Evolutionary conservation across 2,113 vertebrate species (phyloP), one percentile per base, ranked within the genome.

Genomic region (Dipodomys ordii): DNA sequence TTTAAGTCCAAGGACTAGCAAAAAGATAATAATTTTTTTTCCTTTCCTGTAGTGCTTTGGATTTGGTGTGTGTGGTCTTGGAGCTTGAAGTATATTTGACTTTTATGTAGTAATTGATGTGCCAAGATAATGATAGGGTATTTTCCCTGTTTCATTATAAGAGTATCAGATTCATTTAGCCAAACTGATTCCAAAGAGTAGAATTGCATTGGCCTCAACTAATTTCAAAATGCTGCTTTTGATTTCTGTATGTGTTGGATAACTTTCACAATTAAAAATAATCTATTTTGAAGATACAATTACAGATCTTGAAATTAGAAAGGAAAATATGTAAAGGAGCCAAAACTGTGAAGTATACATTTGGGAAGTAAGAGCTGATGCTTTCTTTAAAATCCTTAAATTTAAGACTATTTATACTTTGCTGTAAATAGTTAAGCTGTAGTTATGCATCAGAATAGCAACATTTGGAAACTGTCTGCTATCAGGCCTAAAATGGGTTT

Each of bases 21-120:
- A 39, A 39, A 39, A 39, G 39, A 39, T 39, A 39, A 39, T 39
- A 39, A 39, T 53, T 53, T 53, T 9, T 53, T 53, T 53, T 53
- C 49, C 96, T 8, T 95, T 23, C 87, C 12, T 46, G 65, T 96
- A 93, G 92, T 91, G 82, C 94, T 97, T 95, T 97, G 95, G 91
- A 94, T 97, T 96, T 97, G 96, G 97, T 28, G 62, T 95, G 62
- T 64, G 62, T 64, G 8, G 22, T 64, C 19, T 25, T 64, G 62
- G 62, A 23, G 62, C 23, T 64, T 64, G 22, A 25, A 23, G 20
- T 65, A 22, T 1, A 32, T 64, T 74, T 71, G 27, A 80, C 25
- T 57, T 57, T 57, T 57, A 57, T 28, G 60, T 53, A 23, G 68
- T 82, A 49, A 49, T 19, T 90, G 44, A 76, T 53, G 11, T 65